Evolutionary conservation across 2,888 invertebrate species (phyloP).

Genomic region (Lepidochrysops patricia): DNA sequence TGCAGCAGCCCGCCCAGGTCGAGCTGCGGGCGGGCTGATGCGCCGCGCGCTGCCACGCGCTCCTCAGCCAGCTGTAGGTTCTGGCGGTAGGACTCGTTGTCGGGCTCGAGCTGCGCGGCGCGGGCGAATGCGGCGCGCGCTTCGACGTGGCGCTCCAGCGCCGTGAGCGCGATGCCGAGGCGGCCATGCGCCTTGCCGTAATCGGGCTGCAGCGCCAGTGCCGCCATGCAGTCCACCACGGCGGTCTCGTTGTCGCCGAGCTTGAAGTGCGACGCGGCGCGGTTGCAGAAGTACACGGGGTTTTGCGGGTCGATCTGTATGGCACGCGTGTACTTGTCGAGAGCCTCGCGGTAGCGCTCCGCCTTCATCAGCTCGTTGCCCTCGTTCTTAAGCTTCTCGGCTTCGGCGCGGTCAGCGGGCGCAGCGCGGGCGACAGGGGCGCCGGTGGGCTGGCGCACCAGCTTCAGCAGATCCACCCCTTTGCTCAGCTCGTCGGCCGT

Average conservation of each 20-base stretch:
- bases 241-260: conserved; percentile 88
- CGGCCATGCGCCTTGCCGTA: conserved; percentile 97
- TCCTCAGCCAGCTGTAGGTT: conserved; percentile 91
- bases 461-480: conserved; percentile 47
- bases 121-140: conserved; percentile 90
- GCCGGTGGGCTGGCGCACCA: conserved; percentile 37
- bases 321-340: conserved; percentile 90
- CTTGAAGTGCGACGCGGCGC: conserved; percentile 96
- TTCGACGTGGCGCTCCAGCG: conserved; percentile 85
- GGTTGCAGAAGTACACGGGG: conserved; percentile 96
- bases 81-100: conserved; percentile 90
- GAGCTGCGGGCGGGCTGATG: conserved; percentile 65
- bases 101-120: conserved; percentile 92
- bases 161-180: conserved; percentile 90
- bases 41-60: conserved; percentile 78
- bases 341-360: conserved; percentile 85
- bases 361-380: conserved; percentile 93
- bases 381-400: conserved; percentile 89
- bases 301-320: conserved; percentile 90
- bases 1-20: conserved; percentile 81
- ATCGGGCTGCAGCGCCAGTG: conserved; percentile 89
- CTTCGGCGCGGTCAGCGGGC: conserved; percentile 73
- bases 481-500: conserved; percentile 57
- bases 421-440: conserved; percentile 32
- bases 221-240: conserved; percentile 92